phyloP scores from a whole-genome alignment of 2,113 vertebrate genomes.

The Semicossyphus pulcher region DNA sequence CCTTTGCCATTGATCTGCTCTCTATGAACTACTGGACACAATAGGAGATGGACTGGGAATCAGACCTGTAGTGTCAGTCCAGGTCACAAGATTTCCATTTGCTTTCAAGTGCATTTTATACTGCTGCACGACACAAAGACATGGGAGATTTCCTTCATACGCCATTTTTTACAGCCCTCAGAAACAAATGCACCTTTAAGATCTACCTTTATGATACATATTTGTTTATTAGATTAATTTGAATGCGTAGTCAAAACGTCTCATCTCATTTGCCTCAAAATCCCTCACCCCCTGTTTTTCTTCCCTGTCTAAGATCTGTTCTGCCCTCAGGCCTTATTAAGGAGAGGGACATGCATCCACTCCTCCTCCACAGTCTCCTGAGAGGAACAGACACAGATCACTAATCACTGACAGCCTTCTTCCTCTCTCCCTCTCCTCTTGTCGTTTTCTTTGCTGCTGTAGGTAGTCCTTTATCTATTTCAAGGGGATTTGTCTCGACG shows the following conservation, averaged over 20 bases:
- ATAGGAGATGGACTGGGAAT: constrained; percentile 29
- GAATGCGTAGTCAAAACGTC: constrained; percentile 1
- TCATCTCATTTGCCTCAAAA: background rate
- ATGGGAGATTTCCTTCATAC: background rate
- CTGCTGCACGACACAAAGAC: background rate
- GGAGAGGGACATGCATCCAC: constrained; percentile 43
- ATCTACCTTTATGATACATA: background rate
- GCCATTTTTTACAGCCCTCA: background rate
- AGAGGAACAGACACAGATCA: constrained; percentile 47
- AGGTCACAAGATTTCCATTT: constrained; percentile 63
- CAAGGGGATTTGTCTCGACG: background rate
- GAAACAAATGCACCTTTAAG: constrained; percentile 8
- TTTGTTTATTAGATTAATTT: constrained; percentile 2
- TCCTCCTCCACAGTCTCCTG: constrained; percentile 50
- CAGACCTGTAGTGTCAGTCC: constrained; percentile 46
- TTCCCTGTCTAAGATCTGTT: constrained; percentile 16
- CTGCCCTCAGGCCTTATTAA: constrained; percentile 60
- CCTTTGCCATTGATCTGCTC: constrained; percentile 67
- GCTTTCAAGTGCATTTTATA: constrained; percentile 35
- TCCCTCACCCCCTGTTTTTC: constrained; percentile 11
- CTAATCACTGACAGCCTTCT: constrained; percentile 50
- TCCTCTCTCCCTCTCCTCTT: constrained; percentile 14
- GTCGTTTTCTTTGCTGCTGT: constrained; percentile 1
- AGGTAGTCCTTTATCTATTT: background rate
- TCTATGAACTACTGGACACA: constrained; percentile 56